phyloP scores from a whole-genome alignment of 2,888 invertebrate species.

The Diaphora mendica region DNA sequence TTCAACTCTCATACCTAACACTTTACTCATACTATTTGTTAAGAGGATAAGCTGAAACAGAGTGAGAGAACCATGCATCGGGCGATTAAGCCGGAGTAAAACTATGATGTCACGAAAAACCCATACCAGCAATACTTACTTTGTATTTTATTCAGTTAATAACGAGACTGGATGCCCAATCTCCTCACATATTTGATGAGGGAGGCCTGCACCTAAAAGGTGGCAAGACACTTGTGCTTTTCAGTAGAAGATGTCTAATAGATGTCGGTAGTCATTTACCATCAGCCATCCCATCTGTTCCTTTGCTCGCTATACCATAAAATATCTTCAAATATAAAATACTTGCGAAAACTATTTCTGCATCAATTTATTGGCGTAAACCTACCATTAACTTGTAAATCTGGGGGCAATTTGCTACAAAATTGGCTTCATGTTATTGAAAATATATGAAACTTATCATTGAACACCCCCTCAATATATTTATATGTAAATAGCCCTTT shows the following conservation, averaged over 20 bases:
- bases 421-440: not conserved
- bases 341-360: not conserved
- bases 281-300: not conserved
- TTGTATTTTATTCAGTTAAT: too few relatives aligned
- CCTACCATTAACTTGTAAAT: not conserved
- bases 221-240: not conserved
- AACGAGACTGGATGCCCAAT: too few relatives aligned
- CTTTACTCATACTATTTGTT: too few relatives aligned
- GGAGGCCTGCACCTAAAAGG: too few relatives aligned
- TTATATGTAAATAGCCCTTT: not conserved
- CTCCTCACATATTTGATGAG: too few relatives aligned
- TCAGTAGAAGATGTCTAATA: not conserved
- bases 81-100: too few relatives aligned
- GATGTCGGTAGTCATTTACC: not conserved
- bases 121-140: too few relatives aligned
- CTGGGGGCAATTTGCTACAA: not conserved
- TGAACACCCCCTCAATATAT: not conserved
- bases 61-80: too few relatives aligned
- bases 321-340: not conserved
- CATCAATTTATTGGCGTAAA: not conserved
- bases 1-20: too few relatives aligned
- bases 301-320: not conserved
- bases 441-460: not conserved
- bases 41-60: too few relatives aligned
- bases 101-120: too few relatives aligned